Percentiles rank a stretch among this genome's conserved stretches.
Evolutionary conservation across 2,113 vertebrate genomes (phyloP).

Genomic region (Eudorcas thomsonii): DNA sequence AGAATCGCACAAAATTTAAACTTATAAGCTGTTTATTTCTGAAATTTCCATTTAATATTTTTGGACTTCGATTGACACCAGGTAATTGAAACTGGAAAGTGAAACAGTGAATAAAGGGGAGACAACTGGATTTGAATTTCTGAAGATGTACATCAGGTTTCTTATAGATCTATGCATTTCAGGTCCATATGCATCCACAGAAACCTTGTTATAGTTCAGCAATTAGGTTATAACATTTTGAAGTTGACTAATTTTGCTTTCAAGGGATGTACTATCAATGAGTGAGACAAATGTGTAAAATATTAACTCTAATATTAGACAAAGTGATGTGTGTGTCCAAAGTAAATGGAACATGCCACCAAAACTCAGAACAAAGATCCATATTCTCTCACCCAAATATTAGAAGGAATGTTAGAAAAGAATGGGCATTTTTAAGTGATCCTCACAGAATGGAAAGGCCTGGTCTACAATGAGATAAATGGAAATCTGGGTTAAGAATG

Average conservation of each 20-base stretch:
- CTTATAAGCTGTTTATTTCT: not conserved
- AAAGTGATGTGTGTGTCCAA: not conserved
- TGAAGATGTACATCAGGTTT: not conserved
- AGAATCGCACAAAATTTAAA: not conserved
- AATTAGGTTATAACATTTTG: not conserved
- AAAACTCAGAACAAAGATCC: not conserved
- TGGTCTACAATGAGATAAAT: not conserved
- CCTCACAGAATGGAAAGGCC: not conserved
- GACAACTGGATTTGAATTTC: not conserved
- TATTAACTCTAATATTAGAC: not conserved
- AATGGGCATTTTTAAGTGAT: not conserved
- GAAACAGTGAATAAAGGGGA: not conserved
- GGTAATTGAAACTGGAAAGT: not conserved
- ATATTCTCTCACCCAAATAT: not conserved
- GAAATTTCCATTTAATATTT: not conserved
- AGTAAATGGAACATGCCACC: not conserved
- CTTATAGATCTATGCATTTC: not conserved
- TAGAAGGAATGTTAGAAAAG: not conserved
- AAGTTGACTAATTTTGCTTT: not conserved
- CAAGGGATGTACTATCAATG: not conserved
- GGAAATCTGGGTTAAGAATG: not conserved
- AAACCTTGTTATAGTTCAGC: not conserved
- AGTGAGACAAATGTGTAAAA: not conserved
- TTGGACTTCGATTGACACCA: not conserved
- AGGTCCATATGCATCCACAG: not conserved